Base-by-base conservation (phyloP, 1,140 invertebrate species). In the Hydropsyche tenuis region DNA sequence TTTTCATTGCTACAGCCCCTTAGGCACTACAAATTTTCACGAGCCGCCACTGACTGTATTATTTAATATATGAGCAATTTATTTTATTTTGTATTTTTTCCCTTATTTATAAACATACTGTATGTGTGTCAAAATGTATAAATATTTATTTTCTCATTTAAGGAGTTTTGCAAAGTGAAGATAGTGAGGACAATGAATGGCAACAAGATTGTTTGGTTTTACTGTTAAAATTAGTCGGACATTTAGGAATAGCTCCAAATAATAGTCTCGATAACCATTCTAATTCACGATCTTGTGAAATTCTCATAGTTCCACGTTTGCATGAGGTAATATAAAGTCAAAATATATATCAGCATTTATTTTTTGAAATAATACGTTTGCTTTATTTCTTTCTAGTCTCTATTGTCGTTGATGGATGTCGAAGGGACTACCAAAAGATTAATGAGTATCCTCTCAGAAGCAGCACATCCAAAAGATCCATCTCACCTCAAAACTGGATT, bases 121-220 rank as follows among this genome's bases (percentile, higher is more conserved):
- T 4, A 37, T 20, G 46, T 51, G 14, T 51, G 4, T 11, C 6
- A 60, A 7, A 20, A 9, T 7, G 7, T 7, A 6, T 63, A 4
- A 22, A 16, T 63, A 18, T 63, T 4, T 68, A 43, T 71, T n/a
- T 63, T 62, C 9, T 75, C 66, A 71, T 78, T 81, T 6, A 75
- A 89, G 88, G 91, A 60, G 86, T 90, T 7, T 77, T 92, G 74
- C 90, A 92, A 83, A 85, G 88, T 69, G 85, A 88, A 16, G 87
- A 89, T 51, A 89, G 88, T 60, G 88, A 93, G 70, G 88, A 92
- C 48, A 93, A 90, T 77, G 93, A 97, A 84, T 97, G 96, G 96
- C 92, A 95, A 69, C 95, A 97, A 82, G 96, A 98, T 80, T 97
- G 95, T 81, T 84, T 97, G 9, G 94, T 95, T 0, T 92, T 93